Evolutionary conservation across 1,140 invertebrate genomes (phyloP).

Genomic region (Mactra quadrangularis): DNA sequence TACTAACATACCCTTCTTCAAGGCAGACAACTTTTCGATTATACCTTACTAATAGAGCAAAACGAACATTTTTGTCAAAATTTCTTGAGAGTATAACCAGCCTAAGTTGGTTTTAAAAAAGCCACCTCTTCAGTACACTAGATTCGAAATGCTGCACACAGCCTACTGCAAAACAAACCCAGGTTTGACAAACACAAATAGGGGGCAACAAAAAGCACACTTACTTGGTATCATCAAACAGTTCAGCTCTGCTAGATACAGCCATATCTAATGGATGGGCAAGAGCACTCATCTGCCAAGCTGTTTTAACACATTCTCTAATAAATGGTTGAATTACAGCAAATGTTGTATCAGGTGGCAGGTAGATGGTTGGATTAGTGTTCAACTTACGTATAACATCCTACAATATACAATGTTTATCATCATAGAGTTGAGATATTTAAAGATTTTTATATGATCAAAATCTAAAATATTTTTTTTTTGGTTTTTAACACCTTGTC

Average conservation of each 20-base stretch:
- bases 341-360: conserved; percentile 79
- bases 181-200: too few species aligned
- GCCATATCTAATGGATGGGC: conserved; percentile 82
- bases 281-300: conserved; percentile 83
- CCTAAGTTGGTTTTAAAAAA: too few species aligned
- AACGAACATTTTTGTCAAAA: too few species aligned
- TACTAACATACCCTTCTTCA: too few species aligned
- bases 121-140: too few species aligned
- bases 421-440: too few species aligned
- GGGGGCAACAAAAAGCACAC: too few species aligned
- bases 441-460: background rate
- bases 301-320: conserved; percentile 81
- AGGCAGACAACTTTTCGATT: too few species aligned
- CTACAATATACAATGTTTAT: conserved; percentile 65
- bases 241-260: conserved; percentile 81
- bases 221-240: conserved; percentile 83
- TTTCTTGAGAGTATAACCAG: too few species aligned
- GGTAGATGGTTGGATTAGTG: conserved; percentile 79
- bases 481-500: background rate
- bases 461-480: background rate
- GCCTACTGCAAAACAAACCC: too few species aligned
- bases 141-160: too few species aligned
- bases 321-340: conserved; percentile 82
- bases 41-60: too few species aligned
- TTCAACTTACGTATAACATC: conserved; percentile 82